Evolutionary conservation across 2,888 invertebrate genomes (phyloP).

Genomic region (Empis stercorea): DNA sequence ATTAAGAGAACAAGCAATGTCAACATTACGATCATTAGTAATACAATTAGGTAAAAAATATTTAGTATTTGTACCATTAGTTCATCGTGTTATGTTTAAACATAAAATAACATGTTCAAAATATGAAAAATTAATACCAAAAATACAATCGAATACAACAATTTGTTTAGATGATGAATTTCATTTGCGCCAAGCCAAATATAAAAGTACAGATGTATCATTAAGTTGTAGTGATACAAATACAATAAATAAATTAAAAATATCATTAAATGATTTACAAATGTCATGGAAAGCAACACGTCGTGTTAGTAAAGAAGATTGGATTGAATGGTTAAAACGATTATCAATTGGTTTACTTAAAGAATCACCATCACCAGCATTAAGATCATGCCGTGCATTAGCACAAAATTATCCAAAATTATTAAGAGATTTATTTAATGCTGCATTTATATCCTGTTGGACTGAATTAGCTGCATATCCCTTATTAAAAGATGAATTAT

Average conservation of each 20-base stretch:
- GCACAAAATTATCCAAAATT: slow-evolving; percentile 92
- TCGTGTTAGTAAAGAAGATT: slow-evolving; percentile 93
- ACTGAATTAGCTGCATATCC: slow-evolving; percentile 59
- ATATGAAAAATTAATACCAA: slow-evolving; percentile 67
- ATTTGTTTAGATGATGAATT: slow-evolving; percentile 64
- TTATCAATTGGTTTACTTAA: slow-evolving; percentile 87
- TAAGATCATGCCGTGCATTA: slow-evolving; percentile 81
- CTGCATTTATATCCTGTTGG: slow-evolving; percentile 99
- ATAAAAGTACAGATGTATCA: slow-evolving; percentile 58
- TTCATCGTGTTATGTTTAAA: slow-evolving; percentile 67
- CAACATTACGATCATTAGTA: slow-evolving; percentile 76
- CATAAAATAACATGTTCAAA: slow-evolving; percentile 64
- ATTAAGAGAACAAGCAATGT: slow-evolving; percentile 70
- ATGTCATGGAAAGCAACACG: slow-evolving; percentile 86
- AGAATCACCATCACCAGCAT: slow-evolving; percentile 88
- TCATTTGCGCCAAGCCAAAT: slow-evolving; percentile 48
- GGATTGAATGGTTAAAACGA: slow-evolving; percentile 92
- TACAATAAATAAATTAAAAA: slow-evolving; percentile 67
- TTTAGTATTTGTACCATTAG: slow-evolving; percentile 82
- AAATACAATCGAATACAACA: slow-evolving; percentile 60
- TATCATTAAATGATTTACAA: slow-evolving; percentile 72
- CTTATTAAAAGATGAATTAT: slow-evolving; percentile 47
- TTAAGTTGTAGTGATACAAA: slow-evolving; percentile 53
- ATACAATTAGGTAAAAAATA: slow-evolving; percentile 83
- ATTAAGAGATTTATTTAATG: slow-evolving; percentile 94